Evolutionary conservation across 2,797 vertebrate genomes (phyloP).

Genomic region (Champsocephalus gunnari): DNA sequence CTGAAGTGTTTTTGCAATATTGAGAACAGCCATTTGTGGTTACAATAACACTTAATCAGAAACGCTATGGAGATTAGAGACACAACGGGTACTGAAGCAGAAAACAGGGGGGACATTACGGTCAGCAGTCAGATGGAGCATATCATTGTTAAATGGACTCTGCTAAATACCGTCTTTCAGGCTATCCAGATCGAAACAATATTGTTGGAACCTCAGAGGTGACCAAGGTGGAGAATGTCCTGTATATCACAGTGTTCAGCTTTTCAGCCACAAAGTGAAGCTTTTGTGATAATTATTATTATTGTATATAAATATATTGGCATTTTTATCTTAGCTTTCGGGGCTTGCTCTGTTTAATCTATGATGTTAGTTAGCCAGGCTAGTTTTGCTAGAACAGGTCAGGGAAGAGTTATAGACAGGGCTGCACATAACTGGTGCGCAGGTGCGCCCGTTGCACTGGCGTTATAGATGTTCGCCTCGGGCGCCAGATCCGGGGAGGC

Average conservation of each 20-base stretch:
- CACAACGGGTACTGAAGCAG: constrained; percentile 48
- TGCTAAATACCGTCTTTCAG: constrained; percentile 56
- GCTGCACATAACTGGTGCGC: too few relatives aligned
- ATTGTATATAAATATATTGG: neutral
- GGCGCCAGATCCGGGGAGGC: too few relatives aligned
- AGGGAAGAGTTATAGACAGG: neutral
- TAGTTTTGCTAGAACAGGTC: neutral
- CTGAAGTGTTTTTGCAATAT: constrained; percentile 8
- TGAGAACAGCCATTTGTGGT: constrained; percentile 30
- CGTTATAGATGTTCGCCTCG: too few relatives aligned
- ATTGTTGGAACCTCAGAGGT: neutral
- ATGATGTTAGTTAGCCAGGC: neutral
- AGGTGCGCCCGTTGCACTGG: too few relatives aligned
- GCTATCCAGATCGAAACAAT: constrained; percentile 29
- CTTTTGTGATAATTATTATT: neutral
- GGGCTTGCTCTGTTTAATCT: neutral
- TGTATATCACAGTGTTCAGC: neutral
- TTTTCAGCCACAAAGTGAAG: neutral
- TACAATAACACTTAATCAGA: constrained; percentile 60
- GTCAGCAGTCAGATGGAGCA: constrained; percentile 66
- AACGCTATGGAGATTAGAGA: constrained; percentile 44
- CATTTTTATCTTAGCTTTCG: neutral
- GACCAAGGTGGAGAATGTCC: neutral
- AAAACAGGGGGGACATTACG: constrained; percentile 61
- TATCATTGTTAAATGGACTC: constrained; percentile 73